These are phyloP conservation scores for Gerris buenoi DNA, from an alignment of 1,140 invertebrate genomes.

Conservation along the genomic window DNA sequence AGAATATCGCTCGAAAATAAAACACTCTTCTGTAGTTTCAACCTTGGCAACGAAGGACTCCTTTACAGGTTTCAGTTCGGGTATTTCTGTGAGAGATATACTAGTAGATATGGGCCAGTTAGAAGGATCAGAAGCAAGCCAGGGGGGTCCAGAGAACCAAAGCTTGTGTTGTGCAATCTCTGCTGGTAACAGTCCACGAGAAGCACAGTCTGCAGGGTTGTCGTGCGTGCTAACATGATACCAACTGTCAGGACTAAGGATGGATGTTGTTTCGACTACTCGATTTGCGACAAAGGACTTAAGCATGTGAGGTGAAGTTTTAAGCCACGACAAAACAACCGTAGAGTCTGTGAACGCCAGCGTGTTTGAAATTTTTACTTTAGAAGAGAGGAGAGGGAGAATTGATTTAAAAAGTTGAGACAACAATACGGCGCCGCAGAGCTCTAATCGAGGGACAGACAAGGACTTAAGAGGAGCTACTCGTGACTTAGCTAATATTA, in stretches of 20 bases:
- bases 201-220: constrained; percentile 18
- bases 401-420: constrained; percentile 14
- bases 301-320: constrained; percentile 13
- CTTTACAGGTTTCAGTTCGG: too few relatives aligned
- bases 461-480: constrained; percentile 29
- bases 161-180: constrained; percentile 3
- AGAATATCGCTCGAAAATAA: too few relatives aligned
- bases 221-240: constrained; percentile 11
- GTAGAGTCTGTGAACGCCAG: constrained; percentile 11
- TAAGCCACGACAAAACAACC: too few relatives aligned
- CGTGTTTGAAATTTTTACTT: constrained; percentile 5
- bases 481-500: constrained; percentile 27
- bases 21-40: too few relatives aligned
- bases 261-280: constrained; percentile 12
- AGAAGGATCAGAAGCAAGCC: constrained; percentile 5
- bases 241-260: constrained; percentile 11
- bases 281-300: constrained; percentile 27
- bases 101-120: too few relatives aligned
- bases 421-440: constrained; percentile 28
- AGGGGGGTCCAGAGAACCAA: constrained; percentile 18
- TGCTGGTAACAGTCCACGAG: constrained; percentile 10
- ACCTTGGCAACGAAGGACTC: too few relatives aligned
- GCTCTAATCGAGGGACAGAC: constrained; percentile 30
- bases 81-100: too few relatives aligned
- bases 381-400: background rate